Evolutionary conservation across 2,113 vertebrate species (phyloP), one percentile per base, ranked within the genome.

Genomic region (Tupaia tana): DNA sequence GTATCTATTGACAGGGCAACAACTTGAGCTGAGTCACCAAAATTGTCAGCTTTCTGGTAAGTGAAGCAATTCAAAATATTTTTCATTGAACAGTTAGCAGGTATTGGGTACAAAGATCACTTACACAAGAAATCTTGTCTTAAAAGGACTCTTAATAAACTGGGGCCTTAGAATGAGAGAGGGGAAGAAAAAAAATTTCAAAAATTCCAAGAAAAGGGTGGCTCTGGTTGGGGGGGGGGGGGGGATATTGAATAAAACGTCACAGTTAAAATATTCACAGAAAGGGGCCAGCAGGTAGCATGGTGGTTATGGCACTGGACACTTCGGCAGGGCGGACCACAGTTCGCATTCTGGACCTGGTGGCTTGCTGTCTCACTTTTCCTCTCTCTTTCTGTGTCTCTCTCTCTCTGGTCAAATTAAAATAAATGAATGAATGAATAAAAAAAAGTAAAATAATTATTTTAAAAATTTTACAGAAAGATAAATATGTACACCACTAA

Each of bases 401-500:
- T 43, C 43, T 43, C 43, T 6, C 43, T 43, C 43, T 43, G 43
- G 43, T 43, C 43, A 43, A 43, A 43, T 43, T 43, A 43, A 43
- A 43, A 43, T 43, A 43, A 43, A 43, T 43, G 43, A 43, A 43
- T 43, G 43, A 43, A 43, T 43, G 43, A 43, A 43, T 43, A 3
- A 43, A 43, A 43, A 43, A 43, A 43, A 43, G 43, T 43, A 43
- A 43, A 43, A 43, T 43, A 43, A 43, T 43, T 43, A 43, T 43
- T 43, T 64, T 80, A 87, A 88, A 95, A 89, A 64, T 54, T 3
- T 75, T 34, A 96, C 25, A 88, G 31, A 70, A 92, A 97, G 95
- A 95, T 91, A 84, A 91, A n/a, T 34, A 52, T 4, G 34, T 58
- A 61, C 2, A 89, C 7, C 11, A 70, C 81, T 43, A 54, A 2